A percentile compares a stretch with the other conserved stretches of the same genome.
These are phyloP conservation scores for Diglossa brunneiventris DNA, from an alignment of 2,113 vertebrate species.

Conservation along the genomic window DNA sequence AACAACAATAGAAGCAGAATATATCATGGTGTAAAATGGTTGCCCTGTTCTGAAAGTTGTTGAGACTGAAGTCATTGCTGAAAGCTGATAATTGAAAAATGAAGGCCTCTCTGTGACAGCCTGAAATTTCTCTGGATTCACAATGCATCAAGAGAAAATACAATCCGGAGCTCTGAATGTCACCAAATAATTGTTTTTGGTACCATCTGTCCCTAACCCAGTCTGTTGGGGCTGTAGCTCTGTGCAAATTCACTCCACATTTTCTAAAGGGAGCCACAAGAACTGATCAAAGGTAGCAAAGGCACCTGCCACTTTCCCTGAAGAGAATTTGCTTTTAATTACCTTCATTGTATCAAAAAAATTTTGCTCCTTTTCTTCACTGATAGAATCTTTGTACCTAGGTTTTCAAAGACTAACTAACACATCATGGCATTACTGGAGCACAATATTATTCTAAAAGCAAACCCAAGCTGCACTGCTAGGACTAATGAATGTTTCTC, in stretches of 20 bases:
- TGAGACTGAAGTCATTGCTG: background rate
- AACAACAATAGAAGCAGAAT: background rate
- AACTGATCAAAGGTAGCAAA: background rate
- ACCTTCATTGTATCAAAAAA: background rate
- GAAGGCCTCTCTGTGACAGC: background rate
- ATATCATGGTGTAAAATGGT: background rate
- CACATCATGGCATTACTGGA: background rate
- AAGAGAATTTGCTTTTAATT: conserved; percentile 2
- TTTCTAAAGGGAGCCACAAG: background rate
- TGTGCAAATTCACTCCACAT: background rate
- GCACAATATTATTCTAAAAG: background rate
- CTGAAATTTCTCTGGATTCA: background rate
- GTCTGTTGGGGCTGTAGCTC: background rate
- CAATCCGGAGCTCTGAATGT: background rate
- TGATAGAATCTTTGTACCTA: background rate
- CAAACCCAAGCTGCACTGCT: background rate
- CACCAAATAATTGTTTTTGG: background rate
- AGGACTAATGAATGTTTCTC: background rate
- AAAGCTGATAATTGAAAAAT: background rate
- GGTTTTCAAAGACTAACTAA: background rate
- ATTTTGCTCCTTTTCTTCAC: background rate
- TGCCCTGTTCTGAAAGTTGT: background rate
- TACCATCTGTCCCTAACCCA: background rate
- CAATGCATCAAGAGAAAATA: background rate
- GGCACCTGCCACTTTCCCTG: background rate